These are phyloP conservation scores for Platyura marginata DNA, from an alignment of 1,140 invertebrate species.

Conservation along the genomic window DNA sequence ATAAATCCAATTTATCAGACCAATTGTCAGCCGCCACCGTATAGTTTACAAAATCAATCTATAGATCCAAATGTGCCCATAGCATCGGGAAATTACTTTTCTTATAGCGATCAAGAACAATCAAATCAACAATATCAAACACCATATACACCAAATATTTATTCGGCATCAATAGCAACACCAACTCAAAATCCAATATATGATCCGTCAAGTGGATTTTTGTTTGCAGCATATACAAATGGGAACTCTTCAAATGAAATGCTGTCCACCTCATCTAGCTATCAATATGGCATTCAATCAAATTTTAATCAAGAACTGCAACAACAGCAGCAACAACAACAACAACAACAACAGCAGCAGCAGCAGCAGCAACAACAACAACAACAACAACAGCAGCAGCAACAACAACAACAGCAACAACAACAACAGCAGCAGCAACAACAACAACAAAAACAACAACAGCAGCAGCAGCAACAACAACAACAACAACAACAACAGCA, in stretches of 20 bases:
- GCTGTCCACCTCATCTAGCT: too few relatives aligned
- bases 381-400: not conserved
- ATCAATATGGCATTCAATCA: too few relatives aligned
- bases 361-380: not conserved
- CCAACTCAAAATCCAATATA: too few relatives aligned
- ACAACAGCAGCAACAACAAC: not conserved
- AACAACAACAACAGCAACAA: not conserved
- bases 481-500: not conserved
- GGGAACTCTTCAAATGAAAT: too few relatives aligned
- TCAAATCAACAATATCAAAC: too few relatives aligned
- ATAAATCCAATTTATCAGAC: conserved; percentile 22
- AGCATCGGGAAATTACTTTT: too few relatives aligned
- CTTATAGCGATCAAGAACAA: too few relatives aligned
- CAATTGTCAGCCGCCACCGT: not conserved
- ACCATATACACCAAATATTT: too few relatives aligned
- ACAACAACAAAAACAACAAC: not conserved
- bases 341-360: conserved; percentile 1
- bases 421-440: not conserved
- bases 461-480: not conserved
- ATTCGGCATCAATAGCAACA: too few relatives aligned
- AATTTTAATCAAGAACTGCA: not conserved
- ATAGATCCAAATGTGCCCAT: too few relatives aligned
- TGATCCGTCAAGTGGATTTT: too few relatives aligned
- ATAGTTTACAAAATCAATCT: not conserved
- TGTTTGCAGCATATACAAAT: too few relatives aligned